Evolutionary conservation across 2,888 invertebrate genomes (phyloP), one percentile per base, ranked within the genome.

Genomic region (Protophormia terraenovae): DNA sequence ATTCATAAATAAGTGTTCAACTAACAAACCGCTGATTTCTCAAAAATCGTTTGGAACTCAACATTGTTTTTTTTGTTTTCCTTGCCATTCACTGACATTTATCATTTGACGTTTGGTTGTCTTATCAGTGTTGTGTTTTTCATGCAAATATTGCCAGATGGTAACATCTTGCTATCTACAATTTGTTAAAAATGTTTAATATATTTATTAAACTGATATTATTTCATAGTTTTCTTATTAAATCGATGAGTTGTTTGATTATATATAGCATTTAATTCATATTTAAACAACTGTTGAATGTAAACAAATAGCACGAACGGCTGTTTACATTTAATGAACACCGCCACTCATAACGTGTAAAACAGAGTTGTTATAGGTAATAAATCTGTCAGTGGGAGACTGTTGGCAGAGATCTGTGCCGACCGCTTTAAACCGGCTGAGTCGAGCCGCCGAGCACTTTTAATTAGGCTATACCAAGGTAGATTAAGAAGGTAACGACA

Each of bases 11-110:
- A 8, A 8, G 10, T 8, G 16, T 19, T 47, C 14, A 14, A 8
- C 19, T 1, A 47, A n/a, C 12, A 19, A 19, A 0, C 12, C 10
- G 1, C 24, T 16, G 4, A 29, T 1, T 8, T 8, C 1, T 0
- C 4, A 12, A 71, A 69, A 82, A 62, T 1, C 82, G 55, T 22
- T 50, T 6, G n/a, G 71, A 53, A 1, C 38, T 2, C 22, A 32
- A 35, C 69, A 85, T 71, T 75, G 75, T 78, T 82, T 78, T 84
- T n/a, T 75, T 82, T 85, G 75, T 79, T 85, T 73, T 82, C 58
- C 22, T 55, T 10, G n/a, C 29, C 55, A 41, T 41, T 16, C 69
- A 32, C 58, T 82, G 85, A 82, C 85, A 85, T 69, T 66, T 75
- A 29, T 35, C 75, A 53, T 22, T 64, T 77, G 55, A 76, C 64